These are phyloP conservation scores for Psittacula derbiana DNA, from an alignment of 2,797 vertebrate genomes.

Conservation along the genomic window DNA sequence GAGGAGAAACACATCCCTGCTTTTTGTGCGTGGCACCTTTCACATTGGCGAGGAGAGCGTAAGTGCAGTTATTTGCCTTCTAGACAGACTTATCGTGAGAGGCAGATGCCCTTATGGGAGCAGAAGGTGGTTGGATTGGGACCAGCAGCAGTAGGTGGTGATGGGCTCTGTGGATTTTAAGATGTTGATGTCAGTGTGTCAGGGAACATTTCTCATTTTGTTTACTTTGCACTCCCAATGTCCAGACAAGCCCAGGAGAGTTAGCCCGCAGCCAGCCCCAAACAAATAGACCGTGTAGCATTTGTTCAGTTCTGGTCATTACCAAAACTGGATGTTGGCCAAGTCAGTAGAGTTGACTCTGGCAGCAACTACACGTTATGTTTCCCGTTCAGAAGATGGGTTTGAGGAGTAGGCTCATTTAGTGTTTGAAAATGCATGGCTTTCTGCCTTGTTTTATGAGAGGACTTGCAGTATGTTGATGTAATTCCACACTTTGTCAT, in stretches of 20 bases:
- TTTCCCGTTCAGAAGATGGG: conserved; percentile 34
- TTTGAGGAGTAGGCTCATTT: conserved; percentile 2
- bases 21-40: neutral
- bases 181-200: neutral
- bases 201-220: neutral
- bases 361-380: neutral
- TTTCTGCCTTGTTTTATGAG: neutral
- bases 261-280: neutral
- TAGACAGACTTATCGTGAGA: neutral
- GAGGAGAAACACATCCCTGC: neutral
- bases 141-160: neutral
- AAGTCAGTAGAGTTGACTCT: conserved; percentile 20
- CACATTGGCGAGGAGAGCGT: accelerated
- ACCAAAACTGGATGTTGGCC: conserved; percentile 7
- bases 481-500: conserved; percentile 42
- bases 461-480: neutral
- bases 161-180: neutral
- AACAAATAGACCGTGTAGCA: neutral
- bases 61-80: neutral
- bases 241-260: neutral
- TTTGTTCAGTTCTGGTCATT: conserved; percentile 15
- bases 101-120: neutral
- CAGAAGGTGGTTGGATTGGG: neutral
- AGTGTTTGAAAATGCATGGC: neutral
- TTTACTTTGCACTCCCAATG: neutral